Base-by-base conservation (phyloP, 2,888 invertebrate species). In the Morpho deidamia region DNA sequence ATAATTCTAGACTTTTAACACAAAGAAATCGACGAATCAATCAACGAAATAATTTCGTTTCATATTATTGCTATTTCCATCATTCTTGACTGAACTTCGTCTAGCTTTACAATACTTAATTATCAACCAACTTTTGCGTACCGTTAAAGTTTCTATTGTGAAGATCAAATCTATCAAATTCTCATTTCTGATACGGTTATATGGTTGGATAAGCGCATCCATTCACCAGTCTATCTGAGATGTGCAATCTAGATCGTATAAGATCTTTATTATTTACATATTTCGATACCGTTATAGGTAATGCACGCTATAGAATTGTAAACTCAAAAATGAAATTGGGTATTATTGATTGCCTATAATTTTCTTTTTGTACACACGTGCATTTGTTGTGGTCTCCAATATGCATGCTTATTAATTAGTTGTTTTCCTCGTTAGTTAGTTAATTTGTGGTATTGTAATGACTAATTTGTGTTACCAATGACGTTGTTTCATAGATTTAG, bases 241-340 rank as follows among this genome's bases (percentile, higher is more conserved):
- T 52, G 49, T 43, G 38, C 45, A 54, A 58, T 50, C 58, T 43
- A 55, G 43, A 55, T 52, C 49, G 45, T 58, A 55, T 58, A 54
- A 44, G 57, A 58, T 58, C 50, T 50, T 10, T 38, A 44, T 38
- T 44, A 50, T 50, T 50, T 50, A 43, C 11, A 42, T 53, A 45
- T 55, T 54, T 12, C 46, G 40, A 52, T 55, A 56, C 63, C 53
- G 58, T 61, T 62, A 62, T 44, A 40, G 55, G 59, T 61, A 55
- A 56, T 47, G 46, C 51, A 41, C 47, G 44, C 53, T 58, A 2
- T 23, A 5, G 0, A 23, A 23, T 23, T 23, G 23, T 23, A 23
- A 23, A 23, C 23, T 23, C 23, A 1, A 23, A 23, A 23, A 23
- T 23, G 23, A 0, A 23, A 23, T 23, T 23, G 2, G 23, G 23